A percentile compares a stretch with the other conserved stretches of the same genome.
These are phyloP conservation scores for Sepioteuthis lessoniana DNA, from an alignment of 2,888 invertebrate genomes.

Conservation along the genomic window DNA sequence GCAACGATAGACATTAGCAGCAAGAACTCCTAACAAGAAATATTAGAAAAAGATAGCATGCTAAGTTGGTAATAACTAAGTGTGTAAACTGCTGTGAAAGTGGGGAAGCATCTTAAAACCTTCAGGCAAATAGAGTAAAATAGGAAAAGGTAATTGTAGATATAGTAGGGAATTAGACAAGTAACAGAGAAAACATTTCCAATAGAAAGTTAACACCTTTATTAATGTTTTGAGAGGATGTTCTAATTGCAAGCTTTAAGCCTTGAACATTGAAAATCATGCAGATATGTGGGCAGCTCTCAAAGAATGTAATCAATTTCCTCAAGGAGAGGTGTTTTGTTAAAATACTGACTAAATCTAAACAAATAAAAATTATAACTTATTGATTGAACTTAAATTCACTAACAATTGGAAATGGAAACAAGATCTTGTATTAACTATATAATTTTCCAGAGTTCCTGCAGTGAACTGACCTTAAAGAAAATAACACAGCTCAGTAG, in stretches of 20 bases:
- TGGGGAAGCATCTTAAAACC: not conserved
- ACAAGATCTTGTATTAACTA: too few relatives aligned
- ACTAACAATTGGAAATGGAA: too few relatives aligned
- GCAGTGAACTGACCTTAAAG: too few relatives aligned
- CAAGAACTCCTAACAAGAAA: not conserved
- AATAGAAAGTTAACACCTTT: not conserved
- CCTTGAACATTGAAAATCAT: not conserved
- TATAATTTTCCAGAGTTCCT: too few relatives aligned
- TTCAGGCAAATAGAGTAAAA: not conserved
- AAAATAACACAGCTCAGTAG: too few relatives aligned
- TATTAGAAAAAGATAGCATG: not conserved
- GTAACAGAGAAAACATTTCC: not conserved
- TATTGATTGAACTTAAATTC: too few relatives aligned
- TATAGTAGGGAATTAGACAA: not conserved
- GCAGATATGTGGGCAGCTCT: too few relatives aligned
- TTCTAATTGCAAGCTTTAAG: not conserved
- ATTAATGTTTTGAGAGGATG: too few relatives aligned
- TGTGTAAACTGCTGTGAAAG: not conserved
- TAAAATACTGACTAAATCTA: not conserved
- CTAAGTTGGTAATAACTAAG: not conserved
- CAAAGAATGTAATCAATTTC: not conserved
- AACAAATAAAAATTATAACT: too few relatives aligned
- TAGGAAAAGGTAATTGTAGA: not conserved
- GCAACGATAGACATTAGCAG: not conserved
- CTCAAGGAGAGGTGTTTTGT: not conserved